Conservation (phyloP, 2,888 invertebrate species). For the Apotomis capreana region DNA sequence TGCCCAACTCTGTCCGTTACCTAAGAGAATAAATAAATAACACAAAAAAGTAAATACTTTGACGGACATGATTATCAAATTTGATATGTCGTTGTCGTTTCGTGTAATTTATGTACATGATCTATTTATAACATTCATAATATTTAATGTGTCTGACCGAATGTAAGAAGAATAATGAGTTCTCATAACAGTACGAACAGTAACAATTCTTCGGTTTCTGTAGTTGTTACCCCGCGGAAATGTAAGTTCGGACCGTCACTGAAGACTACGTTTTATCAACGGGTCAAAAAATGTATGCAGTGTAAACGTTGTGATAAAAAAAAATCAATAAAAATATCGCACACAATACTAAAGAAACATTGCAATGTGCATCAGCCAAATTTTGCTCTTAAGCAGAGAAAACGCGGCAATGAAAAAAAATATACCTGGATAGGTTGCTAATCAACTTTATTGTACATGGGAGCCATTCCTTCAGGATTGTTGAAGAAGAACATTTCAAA, state of each 20-base stretch:
- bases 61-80: not conserved
- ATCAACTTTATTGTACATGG: slow-evolving; percentile 5
- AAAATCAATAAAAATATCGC: slow-evolving; percentile 8
- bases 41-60: no score
- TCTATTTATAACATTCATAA: slow-evolving; percentile 69
- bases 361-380: not conserved
- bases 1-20: no score
- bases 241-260: not conserved
- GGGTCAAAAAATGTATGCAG: not conserved
- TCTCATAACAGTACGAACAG: no score
- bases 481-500: slow-evolving; percentile 5
- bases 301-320: slow-evolving; percentile 5
- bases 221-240: slow-evolving; percentile 5
- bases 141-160: no score
- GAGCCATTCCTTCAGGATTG: slow-evolving; percentile 6
- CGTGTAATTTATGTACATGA: not conserved
- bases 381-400: not conserved
- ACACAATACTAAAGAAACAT: slow-evolving; percentile 14
- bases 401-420: slow-evolving; percentile 2
- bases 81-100: not conserved
- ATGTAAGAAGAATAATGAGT: no score
- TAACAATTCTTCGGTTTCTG: not conserved
- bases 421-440: slow-evolving; percentile 1
- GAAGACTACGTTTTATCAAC: slow-evolving; percentile 10
- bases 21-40: no score